These are phyloP conservation scores for Todus mexicanus DNA, from an alignment of 2,797 vertebrate species.

Conservation along the genomic window DNA sequence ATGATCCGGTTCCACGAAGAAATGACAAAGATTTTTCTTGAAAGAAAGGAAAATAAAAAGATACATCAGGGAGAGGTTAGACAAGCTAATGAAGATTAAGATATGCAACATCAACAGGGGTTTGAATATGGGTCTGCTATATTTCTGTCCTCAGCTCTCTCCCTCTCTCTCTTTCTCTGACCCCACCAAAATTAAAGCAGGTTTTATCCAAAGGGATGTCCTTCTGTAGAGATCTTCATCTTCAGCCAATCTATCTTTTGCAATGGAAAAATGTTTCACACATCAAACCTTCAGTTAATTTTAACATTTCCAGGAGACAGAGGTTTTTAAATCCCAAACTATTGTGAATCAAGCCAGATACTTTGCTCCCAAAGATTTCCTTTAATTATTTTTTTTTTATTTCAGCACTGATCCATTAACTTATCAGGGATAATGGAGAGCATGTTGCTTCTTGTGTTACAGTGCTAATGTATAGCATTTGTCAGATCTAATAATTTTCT, in stretches of 20 bases:
- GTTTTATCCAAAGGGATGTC: not conserved
- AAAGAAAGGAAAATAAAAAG: not conserved
- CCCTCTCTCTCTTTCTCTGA: not conserved
- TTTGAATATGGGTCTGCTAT: not conserved
- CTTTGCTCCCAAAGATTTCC: not conserved
- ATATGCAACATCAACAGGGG: not conserved
- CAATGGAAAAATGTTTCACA: not conserved
- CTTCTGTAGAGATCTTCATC: not conserved
- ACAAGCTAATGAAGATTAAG: not conserved
- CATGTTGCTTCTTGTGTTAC: not conserved
- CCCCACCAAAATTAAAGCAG: not conserved
- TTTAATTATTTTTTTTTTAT: not conserved
- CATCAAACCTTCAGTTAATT: not conserved
- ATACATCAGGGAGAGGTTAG: not conserved
- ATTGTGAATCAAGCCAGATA: not conserved
- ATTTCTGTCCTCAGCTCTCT: not conserved
- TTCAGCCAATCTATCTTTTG: not conserved
- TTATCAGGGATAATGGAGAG: constrained; percentile 12
- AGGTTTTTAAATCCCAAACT: not conserved
- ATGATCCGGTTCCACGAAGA: not conserved
- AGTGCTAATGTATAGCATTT: constrained; percentile 32
- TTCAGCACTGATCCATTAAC: constrained; percentile 23
- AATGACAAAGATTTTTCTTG: not conserved
- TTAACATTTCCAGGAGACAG: not conserved
- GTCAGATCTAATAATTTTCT: constrained; percentile 47